Base-by-base conservation (phyloP, 2,888 invertebrate species). In the Clistopyga incitator region DNA sequence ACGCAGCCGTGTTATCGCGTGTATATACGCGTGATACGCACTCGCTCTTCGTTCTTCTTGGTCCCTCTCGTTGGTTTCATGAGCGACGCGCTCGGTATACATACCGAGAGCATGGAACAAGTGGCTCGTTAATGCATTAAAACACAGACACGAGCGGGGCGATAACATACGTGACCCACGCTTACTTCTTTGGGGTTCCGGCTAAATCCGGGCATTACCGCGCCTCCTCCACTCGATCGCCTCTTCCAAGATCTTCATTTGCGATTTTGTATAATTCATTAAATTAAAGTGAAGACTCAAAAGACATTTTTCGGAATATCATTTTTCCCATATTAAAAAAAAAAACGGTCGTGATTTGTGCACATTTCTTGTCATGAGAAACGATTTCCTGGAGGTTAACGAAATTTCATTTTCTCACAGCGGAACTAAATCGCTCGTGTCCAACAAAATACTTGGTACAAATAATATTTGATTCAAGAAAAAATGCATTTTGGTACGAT, bases 121-220 rank as follows among this genome's bases (percentile, higher is more conserved):
- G 90, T 90, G 89, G 88, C 88, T 90, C 85, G 88, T 88, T 87
- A 89, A 89, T 87, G 88, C 86, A 89, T 89, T 89, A 88, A 89
- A 89, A 90, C 87, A 86, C 87, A 89, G 89, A 89, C 88, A 78
- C 76, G 78, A 81, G 74, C 47, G 47, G 56, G 68, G 50, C 64
- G 56, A 78, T 42, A 68, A 81, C 64, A 70, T 76, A 78, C 81
- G 80, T 85, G 80, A 84, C 84, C 84, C 77, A 86, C 84, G 81
- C 85, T 83, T 78, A 81, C 71, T 84, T 80, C 82, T 79, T 84
- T 78, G 72, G 70, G 18, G 56, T 74, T 80, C 78, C 74, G 76
- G 84, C 74, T 83, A 82, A 86, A 86, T 85, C 85, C 82, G 71
- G 78, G 65, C 77, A 82, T 84, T 84, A 85, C 71, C 72, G 76